Base-by-base conservation (phyloP, 2,113 vertebrate genomes). In the Ailurus styani region DNA sequence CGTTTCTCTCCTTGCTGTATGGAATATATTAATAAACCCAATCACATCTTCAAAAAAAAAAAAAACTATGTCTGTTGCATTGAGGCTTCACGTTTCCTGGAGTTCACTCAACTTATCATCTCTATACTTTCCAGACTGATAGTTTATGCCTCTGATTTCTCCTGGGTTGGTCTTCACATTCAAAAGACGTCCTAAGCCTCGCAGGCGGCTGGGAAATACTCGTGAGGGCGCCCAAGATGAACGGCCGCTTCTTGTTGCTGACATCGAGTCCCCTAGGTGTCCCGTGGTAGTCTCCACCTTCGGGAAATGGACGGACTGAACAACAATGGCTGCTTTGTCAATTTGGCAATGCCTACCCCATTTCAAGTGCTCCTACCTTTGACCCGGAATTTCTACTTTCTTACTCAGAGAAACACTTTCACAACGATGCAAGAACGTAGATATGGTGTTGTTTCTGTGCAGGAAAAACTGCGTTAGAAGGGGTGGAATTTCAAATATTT, bases 191-290 rank as follows among this genome's bases (percentile, higher is more conserved):
- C 15, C 55, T 27, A 20, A 73, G 29, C 42, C 70, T 96, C 55
- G 23, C 2, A 50, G 42, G 31, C 73, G 52, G n/a, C 31, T 27
- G 29, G 29, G 81, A 89, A 37, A 54, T 17, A 3, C 60, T 21
- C 7, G 0, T 17, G 34, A 3, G 4, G 8, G 0, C 5, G 40
- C 4, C 27, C 90, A 55, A 40, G 14, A 12, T 5, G 21, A 87
- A 31, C 68, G 3, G 12, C 40, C 6, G 1, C 78, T 60, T 47
- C 27, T 50, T 3, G 0, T 37, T 34, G 27, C 18, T 13, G 37
- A 27, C 37, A 20, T n/a, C 18, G 18, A 50, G 29, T 31, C 75
- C 17, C 47, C n/a, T 55, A 42, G 54, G 29, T 60, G 23, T 25
- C 79, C 20, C 7, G 29, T 6, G 40, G 14, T 29, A 20, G 40